Base-by-base conservation (phyloP, 2,113 vertebrate genomes). In the Paracanthobrama guichenoti region DNA sequence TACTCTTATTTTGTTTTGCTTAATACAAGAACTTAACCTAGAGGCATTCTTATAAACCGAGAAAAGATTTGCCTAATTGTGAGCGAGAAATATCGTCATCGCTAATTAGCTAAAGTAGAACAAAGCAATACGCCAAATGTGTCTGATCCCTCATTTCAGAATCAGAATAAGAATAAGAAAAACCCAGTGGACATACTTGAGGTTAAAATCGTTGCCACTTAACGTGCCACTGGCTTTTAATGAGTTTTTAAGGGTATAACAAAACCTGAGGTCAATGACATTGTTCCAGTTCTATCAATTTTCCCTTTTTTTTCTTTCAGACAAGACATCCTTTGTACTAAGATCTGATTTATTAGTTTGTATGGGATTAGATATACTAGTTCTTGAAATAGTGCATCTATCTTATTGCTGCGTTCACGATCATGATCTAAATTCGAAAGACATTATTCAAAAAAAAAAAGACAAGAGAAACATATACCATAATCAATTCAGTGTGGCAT, bases 91-190 rank as follows among this genome's bases (percentile, higher is more conserved):
- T 84, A 59, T 82, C 66, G 79, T 86, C 79, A 53, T 50, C 60
- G 1, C 81, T 87, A 89, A 89, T 89, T 88, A 88, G 57, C 77
- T 69, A 39, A 72, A 78, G 35, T 76, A 86, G 86, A 83, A 85
- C 26, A 67, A 76, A 60, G 53, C 69, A 80, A 87, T 83, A 57
- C n/a, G 53, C 71, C 79, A 73, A 59, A 39, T 78, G 76, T 86
- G 77, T 83, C 59, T 86, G 82, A 77, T 79, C 50, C 46, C 71
- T 76, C 24, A 44, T 64, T 77, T 44, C 3, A 35, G 69, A 64
- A 31, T 64, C 39, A 44, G 24, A 66, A 42, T 44, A 46, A 72
- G 24, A 72, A 39, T 55, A 35, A 72, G 64, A 77, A 73, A 86
- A 79, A 74, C 82, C 81, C 86, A 64, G 55, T 35, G 72, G 85